Conservation (phyloP, 2,113 vertebrate genomes). For the Tupaia tana region DNA sequence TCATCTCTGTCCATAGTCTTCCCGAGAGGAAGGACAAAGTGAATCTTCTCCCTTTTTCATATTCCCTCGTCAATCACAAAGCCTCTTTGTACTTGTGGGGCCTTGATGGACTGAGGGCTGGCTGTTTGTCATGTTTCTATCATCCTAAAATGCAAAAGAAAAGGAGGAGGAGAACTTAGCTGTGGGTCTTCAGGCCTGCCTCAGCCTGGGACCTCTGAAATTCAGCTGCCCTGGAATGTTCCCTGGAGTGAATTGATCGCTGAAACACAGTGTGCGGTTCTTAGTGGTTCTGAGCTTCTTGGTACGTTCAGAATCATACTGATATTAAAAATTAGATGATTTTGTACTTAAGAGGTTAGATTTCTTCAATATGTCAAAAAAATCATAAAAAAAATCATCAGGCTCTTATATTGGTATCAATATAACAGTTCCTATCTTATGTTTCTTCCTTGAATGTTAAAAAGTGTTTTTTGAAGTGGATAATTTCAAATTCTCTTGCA, state of each 20-base stretch:
- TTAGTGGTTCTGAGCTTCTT: conserved; percentile 83
- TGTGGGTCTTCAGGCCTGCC: conserved; percentile 86
- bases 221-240: conserved; percentile 71
- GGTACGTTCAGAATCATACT: conserved; percentile 85
- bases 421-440: conserved; percentile 46
- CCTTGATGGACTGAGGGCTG: conserved; percentile 78
- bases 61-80: conserved; percentile 85
- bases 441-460: conserved; percentile 64
- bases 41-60: conserved; percentile 76
- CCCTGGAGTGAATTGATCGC: conserved; percentile 62
- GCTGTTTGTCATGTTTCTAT: conserved; percentile 85
- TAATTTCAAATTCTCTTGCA: neutral
- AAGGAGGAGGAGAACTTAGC: conserved; percentile 67
- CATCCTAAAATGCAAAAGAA: conserved; percentile 84
- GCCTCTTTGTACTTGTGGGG: conserved; percentile 80
- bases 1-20: conserved; percentile 77
- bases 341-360: conserved; percentile 71
- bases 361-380: conserved; percentile 77
- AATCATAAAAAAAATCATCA: too few relatives aligned
- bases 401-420: conserved; percentile 67
- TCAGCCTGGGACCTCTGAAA: conserved; percentile 66
- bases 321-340: conserved; percentile 86
- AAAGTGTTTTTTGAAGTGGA: conserved; percentile 10
- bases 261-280: conserved; percentile 77
- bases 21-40: conserved; percentile 78